Evolutionary conservation across 2,797 vertebrate species (phyloP).

Genomic region (Tympanoctomys barrerae): DNA sequence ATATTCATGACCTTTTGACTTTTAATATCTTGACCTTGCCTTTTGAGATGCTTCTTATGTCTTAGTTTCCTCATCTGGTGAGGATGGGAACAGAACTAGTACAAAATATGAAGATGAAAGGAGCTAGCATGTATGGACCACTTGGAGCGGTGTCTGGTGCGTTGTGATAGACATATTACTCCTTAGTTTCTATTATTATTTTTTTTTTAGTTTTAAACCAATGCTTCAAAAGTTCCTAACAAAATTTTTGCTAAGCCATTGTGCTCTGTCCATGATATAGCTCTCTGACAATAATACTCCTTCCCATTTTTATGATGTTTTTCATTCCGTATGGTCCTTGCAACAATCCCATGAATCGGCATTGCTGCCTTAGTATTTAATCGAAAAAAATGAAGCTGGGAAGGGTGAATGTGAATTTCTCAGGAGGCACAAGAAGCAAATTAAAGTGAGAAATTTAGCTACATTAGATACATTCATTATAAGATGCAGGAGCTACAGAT

Average conservation of each 20-base stretch:
- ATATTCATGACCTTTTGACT: not conserved
- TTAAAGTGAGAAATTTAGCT: not conserved
- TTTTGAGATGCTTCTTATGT: not conserved
- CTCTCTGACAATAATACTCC: not conserved
- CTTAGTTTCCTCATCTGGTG: slow-evolving; percentile 19
- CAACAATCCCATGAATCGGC: not conserved
- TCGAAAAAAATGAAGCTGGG: slow-evolving; percentile 15
- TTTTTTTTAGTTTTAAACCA: slow-evolving; percentile 12
- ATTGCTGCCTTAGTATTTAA: not conserved
- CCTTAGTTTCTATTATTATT: not conserved
- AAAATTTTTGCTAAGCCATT: slow-evolving; percentile 46
- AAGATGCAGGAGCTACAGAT: not conserved
- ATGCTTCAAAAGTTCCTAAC: not conserved
- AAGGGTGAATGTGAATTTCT: not conserved
- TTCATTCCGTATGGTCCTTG: slow-evolving; percentile 37
- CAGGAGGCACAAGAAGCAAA: slow-evolving; percentile 24
- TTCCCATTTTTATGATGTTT: slow-evolving; percentile 3
- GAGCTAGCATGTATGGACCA: not conserved
- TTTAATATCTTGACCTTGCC: not conserved
- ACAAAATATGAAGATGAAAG: not conserved
- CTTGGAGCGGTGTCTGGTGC: not conserved
- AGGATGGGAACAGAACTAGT: not conserved
- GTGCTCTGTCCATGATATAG: not conserved
- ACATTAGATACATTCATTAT: not conserved
- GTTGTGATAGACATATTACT: not conserved